Evolutionary conservation across 2,888 invertebrate genomes (phyloP).

Genomic region (Neoitamus cyanurus): DNA sequence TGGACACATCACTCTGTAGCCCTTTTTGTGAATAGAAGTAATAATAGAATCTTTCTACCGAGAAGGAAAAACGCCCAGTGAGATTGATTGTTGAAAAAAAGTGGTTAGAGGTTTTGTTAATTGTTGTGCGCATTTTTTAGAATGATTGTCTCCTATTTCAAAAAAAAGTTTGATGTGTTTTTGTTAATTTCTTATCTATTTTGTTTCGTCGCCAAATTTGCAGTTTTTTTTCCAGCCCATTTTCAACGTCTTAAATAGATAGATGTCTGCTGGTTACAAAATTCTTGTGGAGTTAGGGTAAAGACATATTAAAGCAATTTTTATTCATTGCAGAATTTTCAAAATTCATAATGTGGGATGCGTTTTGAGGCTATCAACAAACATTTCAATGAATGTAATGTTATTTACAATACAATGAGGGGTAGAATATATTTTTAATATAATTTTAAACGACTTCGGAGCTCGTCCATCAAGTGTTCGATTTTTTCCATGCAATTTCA

Average conservation of each 20-base stretch:
- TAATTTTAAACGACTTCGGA: conserved; percentile 42
- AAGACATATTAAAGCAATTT: conserved; percentile 28
- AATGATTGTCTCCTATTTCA: no score
- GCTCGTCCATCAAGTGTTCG: conserved; percentile 38
- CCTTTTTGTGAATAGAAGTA: no score
- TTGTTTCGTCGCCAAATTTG: not conserved
- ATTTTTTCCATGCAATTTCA: not conserved
- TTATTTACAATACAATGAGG: conserved; percentile 6
- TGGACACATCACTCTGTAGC: no score
- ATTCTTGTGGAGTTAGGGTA: conserved; percentile 54
- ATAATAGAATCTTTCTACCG: no score
- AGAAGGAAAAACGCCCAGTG: no score
- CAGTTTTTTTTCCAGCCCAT: conserved; percentile 49
- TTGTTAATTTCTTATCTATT: not conserved
- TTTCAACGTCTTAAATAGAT: conserved; percentile 53
- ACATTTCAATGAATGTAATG: conserved; percentile 15
- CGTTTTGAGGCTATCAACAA: conserved; percentile 35
- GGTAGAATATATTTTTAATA: conserved; percentile 41
- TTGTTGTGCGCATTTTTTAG: no score
- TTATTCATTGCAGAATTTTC: conserved; percentile 1
- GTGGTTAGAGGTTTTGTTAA: no score
- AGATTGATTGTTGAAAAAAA: no score
- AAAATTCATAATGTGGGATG: not conserved
- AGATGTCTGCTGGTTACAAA: conserved; percentile 54
- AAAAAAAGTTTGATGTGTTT: no score